phyloP scores from a whole-genome alignment of 2,888 invertebrate genomes.

The Spilarctia lutea region DNA sequence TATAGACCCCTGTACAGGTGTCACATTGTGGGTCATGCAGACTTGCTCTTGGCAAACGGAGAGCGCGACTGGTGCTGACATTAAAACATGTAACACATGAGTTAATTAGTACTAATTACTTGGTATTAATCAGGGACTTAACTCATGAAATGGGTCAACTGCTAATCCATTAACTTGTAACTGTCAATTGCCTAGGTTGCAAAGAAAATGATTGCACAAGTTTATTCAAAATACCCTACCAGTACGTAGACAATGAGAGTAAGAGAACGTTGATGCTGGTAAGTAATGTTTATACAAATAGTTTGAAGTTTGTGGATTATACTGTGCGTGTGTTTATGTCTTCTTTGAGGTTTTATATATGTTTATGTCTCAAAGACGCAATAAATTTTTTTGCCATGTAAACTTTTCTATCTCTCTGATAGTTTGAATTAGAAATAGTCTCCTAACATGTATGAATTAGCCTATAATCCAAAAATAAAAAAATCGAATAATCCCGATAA shows the following conservation, averaged over 20 bases:
- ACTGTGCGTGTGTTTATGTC: too few relatives aligned
- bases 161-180: neutral
- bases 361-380: too few relatives aligned
- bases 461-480: neutral
- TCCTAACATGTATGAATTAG: too few relatives aligned
- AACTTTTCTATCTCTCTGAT: too few relatives aligned
- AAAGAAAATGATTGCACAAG: neutral
- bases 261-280: neutral
- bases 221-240: neutral
- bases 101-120: slow-evolving; percentile 2
- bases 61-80: slow-evolving; percentile 15
- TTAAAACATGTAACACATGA: slow-evolving; percentile 1
- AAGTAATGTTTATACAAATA: neutral
- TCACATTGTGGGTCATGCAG: neutral
- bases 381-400: too few relatives aligned
- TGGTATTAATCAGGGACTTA: slow-evolving; percentile 26
- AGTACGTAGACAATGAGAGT: neutral
- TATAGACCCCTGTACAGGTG: neutral
- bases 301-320: neutral
- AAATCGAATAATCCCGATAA: neutral
- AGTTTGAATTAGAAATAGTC: too few relatives aligned
- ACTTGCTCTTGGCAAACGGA: slow-evolving; percentile 13
- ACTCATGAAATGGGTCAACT: slow-evolving; percentile 7
- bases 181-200: neutral
- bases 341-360: too few relatives aligned